A percentile compares a stretch with the other conserved stretches of the same genome.
These are phyloP conservation scores for Volucella bombylans DNA, from an alignment of 2,888 invertebrate genomes.

Conservation along the genomic window DNA sequence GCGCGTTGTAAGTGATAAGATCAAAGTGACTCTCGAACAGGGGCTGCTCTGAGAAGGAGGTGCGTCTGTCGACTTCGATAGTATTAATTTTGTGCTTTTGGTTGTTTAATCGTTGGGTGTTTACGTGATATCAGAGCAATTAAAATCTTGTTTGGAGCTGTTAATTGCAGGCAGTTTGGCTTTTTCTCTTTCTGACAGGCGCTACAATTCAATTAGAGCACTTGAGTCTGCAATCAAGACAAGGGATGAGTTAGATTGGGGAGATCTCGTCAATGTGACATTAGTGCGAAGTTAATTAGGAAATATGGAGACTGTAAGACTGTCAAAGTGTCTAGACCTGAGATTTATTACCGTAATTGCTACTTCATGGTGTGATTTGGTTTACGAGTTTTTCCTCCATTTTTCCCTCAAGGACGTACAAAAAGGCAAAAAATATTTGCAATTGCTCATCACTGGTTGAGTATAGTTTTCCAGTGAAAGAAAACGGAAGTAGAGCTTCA, in stretches of 20 bases:
- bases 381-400: no score
- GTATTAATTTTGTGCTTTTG: slow-evolving; percentile 71
- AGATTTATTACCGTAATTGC: no score
- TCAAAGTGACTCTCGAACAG: slow-evolving; percentile 54
- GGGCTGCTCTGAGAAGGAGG: slow-evolving; percentile 10
- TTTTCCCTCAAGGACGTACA: no score
- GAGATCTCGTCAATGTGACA: neutral
- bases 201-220: slow-evolving; percentile 15
- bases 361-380: no score
- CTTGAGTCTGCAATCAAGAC: neutral
- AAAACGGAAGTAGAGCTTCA: no score
- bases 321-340: no score
- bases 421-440: no score
- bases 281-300: neutral
- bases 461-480: no score
- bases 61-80: slow-evolving; percentile 59
- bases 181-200: no score
- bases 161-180: slow-evolving; percentile 56
- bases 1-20: slow-evolving; percentile 67
- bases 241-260: slow-evolving; percentile 10
- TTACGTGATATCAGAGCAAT: slow-evolving; percentile 69
- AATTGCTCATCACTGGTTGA: no score
- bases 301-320: no score
- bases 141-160: slow-evolving; percentile 63
- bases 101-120: slow-evolving; percentile 66